Evolutionary conservation across 2,797 vertebrate species (phyloP).

Genomic region (Argentina silus): DNA sequence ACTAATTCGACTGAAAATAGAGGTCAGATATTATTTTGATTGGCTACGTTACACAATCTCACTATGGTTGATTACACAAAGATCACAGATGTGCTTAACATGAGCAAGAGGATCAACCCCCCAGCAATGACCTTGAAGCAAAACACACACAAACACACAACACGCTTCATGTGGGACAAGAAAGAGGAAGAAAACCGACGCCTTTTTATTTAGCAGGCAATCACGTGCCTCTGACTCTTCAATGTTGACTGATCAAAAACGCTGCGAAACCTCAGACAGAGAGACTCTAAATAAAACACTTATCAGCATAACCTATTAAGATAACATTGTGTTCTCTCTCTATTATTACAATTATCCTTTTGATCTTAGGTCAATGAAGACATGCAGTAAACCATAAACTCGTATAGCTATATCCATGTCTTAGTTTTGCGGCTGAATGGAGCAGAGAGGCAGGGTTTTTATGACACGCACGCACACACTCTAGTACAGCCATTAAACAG

Average conservation of each 20-base stretch:
- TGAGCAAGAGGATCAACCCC: slow-evolving; percentile 6
- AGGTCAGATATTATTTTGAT: slow-evolving; percentile 15
- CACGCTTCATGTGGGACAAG: neutral
- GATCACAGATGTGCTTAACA: neutral
- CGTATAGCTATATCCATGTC: neutral
- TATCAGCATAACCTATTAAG: neutral
- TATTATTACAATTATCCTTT: neutral
- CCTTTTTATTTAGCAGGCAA: slow-evolving; percentile 12
- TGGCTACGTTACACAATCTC: neutral
- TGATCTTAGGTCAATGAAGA: neutral
- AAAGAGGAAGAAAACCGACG: neutral
- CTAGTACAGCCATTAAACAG: neutral
- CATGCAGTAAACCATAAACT: neutral
- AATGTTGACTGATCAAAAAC: neutral
- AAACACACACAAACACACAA: neutral
- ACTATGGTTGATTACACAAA: slow-evolving; percentile 7
- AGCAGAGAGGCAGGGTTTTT: neutral
- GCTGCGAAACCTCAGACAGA: neutral
- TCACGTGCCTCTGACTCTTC: neutral
- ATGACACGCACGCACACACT: slow-evolving; percentile 4
- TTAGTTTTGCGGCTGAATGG: neutral
- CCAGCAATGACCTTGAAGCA: slow-evolving; percentile 4
- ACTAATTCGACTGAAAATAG: slow-evolving; percentile 26
- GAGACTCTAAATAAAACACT: slow-evolving; percentile 1
- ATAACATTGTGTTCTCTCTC: neutral